Evolutionary conservation across 2,113 vertebrate species (phyloP).

Genomic region (Ictidomys tridecemlineatus): DNA sequence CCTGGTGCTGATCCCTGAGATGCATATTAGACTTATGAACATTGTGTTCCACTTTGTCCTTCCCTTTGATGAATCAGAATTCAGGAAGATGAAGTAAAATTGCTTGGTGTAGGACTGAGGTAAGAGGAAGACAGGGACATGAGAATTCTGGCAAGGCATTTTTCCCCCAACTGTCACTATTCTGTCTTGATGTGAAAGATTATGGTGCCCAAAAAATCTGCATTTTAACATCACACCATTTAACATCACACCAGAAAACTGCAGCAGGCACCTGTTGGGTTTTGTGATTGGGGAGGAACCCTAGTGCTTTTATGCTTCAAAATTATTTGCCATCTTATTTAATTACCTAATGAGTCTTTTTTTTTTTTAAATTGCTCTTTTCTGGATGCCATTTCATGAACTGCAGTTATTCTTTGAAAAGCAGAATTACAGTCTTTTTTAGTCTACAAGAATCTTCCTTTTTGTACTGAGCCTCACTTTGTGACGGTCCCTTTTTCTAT

Average conservation of each 20-base stretch:
- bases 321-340: background rate
- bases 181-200: background rate
- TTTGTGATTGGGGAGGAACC: background rate
- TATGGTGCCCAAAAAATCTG: background rate
- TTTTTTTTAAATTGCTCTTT: background rate
- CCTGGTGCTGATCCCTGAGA: background rate
- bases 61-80: background rate
- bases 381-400: background rate
- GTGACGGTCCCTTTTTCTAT: background rate
- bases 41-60: background rate
- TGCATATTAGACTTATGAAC: background rate
- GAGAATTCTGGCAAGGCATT: background rate
- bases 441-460: background rate
- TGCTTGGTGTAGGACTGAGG: background rate
- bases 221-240: background rate
- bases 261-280: background rate
- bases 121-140: background rate
- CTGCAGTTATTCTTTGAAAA: background rate
- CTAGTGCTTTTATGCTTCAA: background rate
- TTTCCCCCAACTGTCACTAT: background rate
- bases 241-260: background rate
- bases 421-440: background rate
- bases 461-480: background rate
- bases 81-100: background rate
- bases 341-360: conserved; percentile 12